These are phyloP conservation scores for Acanthosepion esculentum DNA, from an alignment of 2,888 invertebrate genomes.

Conservation along the genomic window DNA sequence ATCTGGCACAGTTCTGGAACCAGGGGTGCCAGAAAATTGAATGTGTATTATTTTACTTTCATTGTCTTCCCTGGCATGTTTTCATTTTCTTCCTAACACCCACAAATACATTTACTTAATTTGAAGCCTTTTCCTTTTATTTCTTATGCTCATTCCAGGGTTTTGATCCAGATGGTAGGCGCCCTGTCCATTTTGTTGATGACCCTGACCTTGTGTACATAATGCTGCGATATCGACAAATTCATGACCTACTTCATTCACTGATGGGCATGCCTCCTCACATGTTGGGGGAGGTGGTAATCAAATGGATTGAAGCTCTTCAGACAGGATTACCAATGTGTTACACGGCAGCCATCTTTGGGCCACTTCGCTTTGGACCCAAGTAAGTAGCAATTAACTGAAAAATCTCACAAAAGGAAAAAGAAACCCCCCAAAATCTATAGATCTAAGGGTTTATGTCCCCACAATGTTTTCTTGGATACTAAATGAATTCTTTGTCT, in stretches of 20 bases:
- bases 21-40: too few species aligned
- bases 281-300: conserved; percentile 84
- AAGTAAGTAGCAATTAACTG: conserved; percentile 78
- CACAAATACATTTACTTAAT: neutral
- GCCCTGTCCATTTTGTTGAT: conserved; percentile 91
- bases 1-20: too few species aligned
- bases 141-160: conserved; percentile 77
- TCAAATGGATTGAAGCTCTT: conserved; percentile 98
- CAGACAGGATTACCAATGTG: conserved; percentile 98
- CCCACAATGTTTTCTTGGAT: too few species aligned
- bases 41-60: too few species aligned
- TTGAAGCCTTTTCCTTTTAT: neutral
- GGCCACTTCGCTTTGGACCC: conserved; percentile 88
- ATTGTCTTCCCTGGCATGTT: neutral
- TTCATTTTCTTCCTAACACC: neutral
- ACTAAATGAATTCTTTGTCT: too few species aligned
- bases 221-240: conserved; percentile 97
- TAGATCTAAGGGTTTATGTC: too few species aligned
- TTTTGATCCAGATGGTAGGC: conserved; percentile 93
- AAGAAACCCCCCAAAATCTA: too few species aligned
- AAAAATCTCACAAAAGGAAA: too few species aligned
- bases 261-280: conserved; percentile 85
- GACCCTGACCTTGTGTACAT: conserved; percentile 93
- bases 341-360: conserved; percentile 92
- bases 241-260: conserved; percentile 95